Evolutionary conservation across 2,888 invertebrate genomes (phyloP).

Genomic region (Elegia similella): DNA sequence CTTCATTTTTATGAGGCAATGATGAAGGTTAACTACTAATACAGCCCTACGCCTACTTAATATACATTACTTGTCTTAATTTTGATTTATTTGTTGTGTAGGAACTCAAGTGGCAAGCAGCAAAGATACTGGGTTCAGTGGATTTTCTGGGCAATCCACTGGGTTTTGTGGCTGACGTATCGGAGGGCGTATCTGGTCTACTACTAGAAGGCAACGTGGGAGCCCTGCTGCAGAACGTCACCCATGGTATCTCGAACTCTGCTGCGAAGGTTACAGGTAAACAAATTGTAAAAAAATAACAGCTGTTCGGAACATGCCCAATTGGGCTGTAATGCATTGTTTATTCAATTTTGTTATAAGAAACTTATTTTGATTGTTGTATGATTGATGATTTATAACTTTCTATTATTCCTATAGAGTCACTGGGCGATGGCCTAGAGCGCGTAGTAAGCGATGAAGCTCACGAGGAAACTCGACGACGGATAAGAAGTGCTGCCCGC

Average conservation of each 20-base stretch:
- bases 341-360: too few relatives aligned
- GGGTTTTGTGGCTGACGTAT: conserved; percentile 97
- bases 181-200: conserved; percentile 95
- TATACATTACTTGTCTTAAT: background rate
- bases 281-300: background rate
- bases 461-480: conserved; percentile 94
- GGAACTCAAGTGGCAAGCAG: conserved; percentile 97
- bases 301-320: background rate
- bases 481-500: conserved; percentile 84
- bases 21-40: too few relatives aligned
- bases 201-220: conserved; percentile 96
- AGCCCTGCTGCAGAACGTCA: conserved; percentile 95
- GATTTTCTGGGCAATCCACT: conserved; percentile 99
- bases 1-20: too few relatives aligned
- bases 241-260: conserved; percentile 98
- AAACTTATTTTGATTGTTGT: too few relatives aligned
- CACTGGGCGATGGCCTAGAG: conserved; percentile 95
- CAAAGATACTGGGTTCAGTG: conserved; percentile 96
- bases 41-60: too few relatives aligned
- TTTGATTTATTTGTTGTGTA: conserved; percentile 41
- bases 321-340: background rate
- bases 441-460: conserved; percentile 94
- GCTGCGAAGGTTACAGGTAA: conserved; percentile 94
- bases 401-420: conserved; percentile 73
- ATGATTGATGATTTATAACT: background rate